Conservation (phyloP, 2,113 vertebrate genomes). For the Tenrec ecaudatus region DNA sequence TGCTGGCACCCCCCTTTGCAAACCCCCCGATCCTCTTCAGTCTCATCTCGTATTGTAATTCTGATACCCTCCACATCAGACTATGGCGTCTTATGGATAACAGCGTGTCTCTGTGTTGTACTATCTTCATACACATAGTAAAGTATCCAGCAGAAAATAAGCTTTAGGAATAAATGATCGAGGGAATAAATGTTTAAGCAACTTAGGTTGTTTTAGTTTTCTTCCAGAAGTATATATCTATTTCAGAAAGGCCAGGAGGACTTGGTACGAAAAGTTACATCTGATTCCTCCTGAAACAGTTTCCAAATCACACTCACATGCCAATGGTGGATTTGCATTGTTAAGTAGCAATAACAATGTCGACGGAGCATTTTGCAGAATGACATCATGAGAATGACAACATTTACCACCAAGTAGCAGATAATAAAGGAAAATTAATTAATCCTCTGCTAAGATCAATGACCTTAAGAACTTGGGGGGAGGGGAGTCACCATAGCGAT, state of each 20-base stretch:
- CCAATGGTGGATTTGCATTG: background rate
- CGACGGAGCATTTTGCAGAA: conserved; percentile 36
- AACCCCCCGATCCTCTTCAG: too few relatives aligned
- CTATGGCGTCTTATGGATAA: background rate
- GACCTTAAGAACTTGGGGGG: conserved; percentile 35
- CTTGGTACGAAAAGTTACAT: background rate
- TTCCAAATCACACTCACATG: background rate
- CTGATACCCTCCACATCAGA: background rate
- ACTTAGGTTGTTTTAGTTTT: conserved; percentile 22
- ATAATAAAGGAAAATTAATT: conserved; percentile 72
- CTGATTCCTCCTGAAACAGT: conserved; percentile 36
- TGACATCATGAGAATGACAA: conserved; percentile 60
- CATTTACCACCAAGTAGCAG: conserved; percentile 67
- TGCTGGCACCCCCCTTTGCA: background rate
- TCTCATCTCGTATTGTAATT: background rate
- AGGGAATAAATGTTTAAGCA: background rate
- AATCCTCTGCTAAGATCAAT: conserved; percentile 69
- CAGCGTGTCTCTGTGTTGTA: background rate
- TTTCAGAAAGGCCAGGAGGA: conserved; percentile 22
- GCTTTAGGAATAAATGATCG: background rate
- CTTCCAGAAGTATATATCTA: background rate
- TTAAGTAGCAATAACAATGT: background rate
- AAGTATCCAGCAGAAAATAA: background rate
- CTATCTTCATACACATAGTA: background rate
- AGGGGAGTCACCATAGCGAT: background rate